Evolutionary conservation across 2,888 invertebrate species (phyloP), one percentile per base, ranked within the genome.

Genomic region (Anthophora plumipes): DNA sequence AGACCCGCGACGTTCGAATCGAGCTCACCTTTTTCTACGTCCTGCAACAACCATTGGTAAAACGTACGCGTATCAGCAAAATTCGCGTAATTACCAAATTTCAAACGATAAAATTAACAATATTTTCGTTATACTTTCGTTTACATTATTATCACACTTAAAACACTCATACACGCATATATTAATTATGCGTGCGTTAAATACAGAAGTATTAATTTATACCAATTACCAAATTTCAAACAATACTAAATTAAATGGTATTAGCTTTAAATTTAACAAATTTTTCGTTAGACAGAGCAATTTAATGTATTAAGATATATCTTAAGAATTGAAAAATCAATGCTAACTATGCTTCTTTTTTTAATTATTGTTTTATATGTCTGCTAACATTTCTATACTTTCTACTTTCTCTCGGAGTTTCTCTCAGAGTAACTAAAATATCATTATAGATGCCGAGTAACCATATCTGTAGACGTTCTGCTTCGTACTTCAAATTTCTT

Each of bases 21-120:
- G 72, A 71, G 77, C 60, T 91, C 91, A 69, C 92, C 92, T 77
- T 91, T 91, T 85, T 92, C 92, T 82, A 92, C 89, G 89, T 92
- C 92, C 92, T 92, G 90, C 11, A 86, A 89, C 76, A 79, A 48
- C 1, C n/a, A 11, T 3, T n/a, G 25, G 20, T 25, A 68, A 46
- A 31, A 14, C 41, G 12, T 17, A 54, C 25, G 54, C 17, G 22
- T 20, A 1, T 2, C 20, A n/a, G n/a, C n/a, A n/a, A n/a, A n/a
- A n/a, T n/a, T n/a, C n/a, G n/a, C n/a, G n/a, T n/a, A n/a, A n/a
- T n/a, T n/a, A n/a, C n/a, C n/a, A n/a, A n/a, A n/a, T n/a, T n/a
- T n/a, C n/a, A n/a, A n/a, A n/a, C n/a, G n/a, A n/a, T n/a, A n/a
- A n/a, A n/a, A n/a, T n/a, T n/a, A n/a, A n/a, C n/a, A n/a, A n/a